Conservation (phyloP, 2,888 invertebrate species). For the Neelides folsomi region DNA sequence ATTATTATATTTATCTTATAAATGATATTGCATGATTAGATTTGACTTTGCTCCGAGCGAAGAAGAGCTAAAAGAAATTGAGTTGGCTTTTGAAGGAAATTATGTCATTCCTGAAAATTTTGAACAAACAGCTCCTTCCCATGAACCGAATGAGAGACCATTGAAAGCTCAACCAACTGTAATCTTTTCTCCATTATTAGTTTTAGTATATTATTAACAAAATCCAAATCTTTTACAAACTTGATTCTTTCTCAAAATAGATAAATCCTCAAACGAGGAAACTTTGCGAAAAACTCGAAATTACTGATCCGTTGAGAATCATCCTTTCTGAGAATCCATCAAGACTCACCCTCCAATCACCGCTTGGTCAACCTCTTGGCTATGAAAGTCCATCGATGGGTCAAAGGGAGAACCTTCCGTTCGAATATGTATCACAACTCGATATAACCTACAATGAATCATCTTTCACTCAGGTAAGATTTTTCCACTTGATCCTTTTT, state of each 20-base stretch:
- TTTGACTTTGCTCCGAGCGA: conserved; percentile 58
- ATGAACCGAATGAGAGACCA: conserved; percentile 34
- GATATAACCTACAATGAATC: conserved; percentile 22
- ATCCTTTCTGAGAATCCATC: conserved; percentile 4
- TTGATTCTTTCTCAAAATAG: conserved; percentile 6
- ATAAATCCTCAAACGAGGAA: conserved; percentile 42
- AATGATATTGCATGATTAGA: conserved; percentile 38
- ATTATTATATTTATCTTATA: too few species aligned
- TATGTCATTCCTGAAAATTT: conserved; percentile 67
- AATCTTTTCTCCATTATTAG: background rate
- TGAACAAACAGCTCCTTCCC: conserved; percentile 55
- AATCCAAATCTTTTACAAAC: background rate
- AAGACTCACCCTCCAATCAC: background rate
- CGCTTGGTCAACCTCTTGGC: too few species aligned
- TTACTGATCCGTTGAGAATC: conserved; percentile 67
- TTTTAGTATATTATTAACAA: conserved; percentile 5
- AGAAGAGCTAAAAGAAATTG: conserved; percentile 55
- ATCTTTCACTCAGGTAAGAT: conserved; percentile 13
- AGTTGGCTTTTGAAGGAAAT: conserved; percentile 50
- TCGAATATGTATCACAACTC: conserved; percentile 9
- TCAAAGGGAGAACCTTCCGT: background rate
- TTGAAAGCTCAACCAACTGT: conserved; percentile 13
- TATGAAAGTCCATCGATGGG: background rate
- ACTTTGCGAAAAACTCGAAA: conserved; percentile 44
- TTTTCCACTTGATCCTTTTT: background rate